phyloP scores from a whole-genome alignment of 2,888 invertebrate species.

The Cotesia congregata region DNA sequence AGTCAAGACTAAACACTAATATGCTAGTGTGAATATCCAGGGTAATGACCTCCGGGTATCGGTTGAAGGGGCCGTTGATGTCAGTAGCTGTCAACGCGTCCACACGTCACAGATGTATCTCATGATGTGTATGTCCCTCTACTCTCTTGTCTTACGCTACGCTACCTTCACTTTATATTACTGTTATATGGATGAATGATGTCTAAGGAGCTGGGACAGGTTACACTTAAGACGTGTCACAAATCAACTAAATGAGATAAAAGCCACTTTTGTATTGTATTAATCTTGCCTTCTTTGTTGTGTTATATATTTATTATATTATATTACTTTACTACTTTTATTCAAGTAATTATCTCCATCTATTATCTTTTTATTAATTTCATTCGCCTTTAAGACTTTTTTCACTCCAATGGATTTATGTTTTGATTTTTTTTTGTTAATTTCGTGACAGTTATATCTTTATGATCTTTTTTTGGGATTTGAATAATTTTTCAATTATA shows the following conservation, averaged over 20 bases:
- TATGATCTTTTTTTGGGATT: too few relatives aligned
- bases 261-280: neutral
- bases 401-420: too few relatives aligned
- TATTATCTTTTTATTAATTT: neutral
- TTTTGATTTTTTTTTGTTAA: too few relatives aligned
- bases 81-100: conserved; percentile 20
- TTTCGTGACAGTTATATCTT: too few relatives aligned
- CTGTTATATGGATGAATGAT: conserved; percentile 1
- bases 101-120: conserved; percentile 21
- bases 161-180: conserved; percentile 15
- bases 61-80: conserved; percentile 7
- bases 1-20: neutral
- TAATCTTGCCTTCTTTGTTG: neutral
- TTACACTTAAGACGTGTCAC: conserved; percentile 1
- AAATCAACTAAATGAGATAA: neutral
- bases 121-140: conserved; percentile 2
- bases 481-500: too few relatives aligned
- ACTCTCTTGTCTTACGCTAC: neutral
- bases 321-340: neutral
- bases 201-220: neutral
- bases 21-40: conserved; percentile 20
- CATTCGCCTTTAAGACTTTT: too few relatives aligned
- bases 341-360: neutral
- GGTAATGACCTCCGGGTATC: conserved; percentile 28
- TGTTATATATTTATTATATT: too few relatives aligned